Base-by-base conservation (phyloP, 2,888 invertebrate species). In the Latrodectus elegans region DNA sequence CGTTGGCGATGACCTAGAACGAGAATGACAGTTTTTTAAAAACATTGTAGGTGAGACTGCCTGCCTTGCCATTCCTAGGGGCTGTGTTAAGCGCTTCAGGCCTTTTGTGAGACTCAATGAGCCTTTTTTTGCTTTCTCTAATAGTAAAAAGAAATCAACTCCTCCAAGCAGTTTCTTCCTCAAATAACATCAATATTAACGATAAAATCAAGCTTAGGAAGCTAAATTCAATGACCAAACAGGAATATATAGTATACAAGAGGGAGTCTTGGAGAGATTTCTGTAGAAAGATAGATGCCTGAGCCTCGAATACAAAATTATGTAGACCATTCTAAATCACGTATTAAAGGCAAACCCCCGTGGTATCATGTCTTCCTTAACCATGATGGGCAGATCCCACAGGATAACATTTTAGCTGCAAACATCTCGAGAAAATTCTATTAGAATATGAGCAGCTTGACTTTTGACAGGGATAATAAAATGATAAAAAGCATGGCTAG, bases 131-230 rank as follows among this genome's bases (percentile, higher is more conserved):
- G 64, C 11, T 1, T 22, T 0, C 26, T 17, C 64, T 75, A 60
- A 22, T 75, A 52, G 75, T 6, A 75, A 49, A 75, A 75, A 38
- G 75, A n/a, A 64, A 75, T 14, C 55, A 60, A 60, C 38, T 75
- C 22, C 75, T 12, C 38, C 60, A 64, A 64, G 75, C 15, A n/a
- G n/a, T n/a, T n/a, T n/a, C n/a, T n/a, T n/a, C n/a, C n/a, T n/a
- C n/a, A n/a, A n/a, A n/a, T n/a, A 60, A 10, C 38, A 14, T 60
- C 64, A 38, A n/a, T 26, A 0, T n/a, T 4, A 22, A 64, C 17
- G 11, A 53, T n/a, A 15, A 15, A 53, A n/a, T 38, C 38, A 14
- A 68, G 9, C 17, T 78, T 14, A 52, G 6, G 15, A 73, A 52
- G n/a, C 53, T 49, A 14, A 73, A 73, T 73, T 51, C 73, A 52